Evolutionary conservation across 2,888 invertebrate genomes (phyloP).

Genomic region (Eupeodes luniger): DNA sequence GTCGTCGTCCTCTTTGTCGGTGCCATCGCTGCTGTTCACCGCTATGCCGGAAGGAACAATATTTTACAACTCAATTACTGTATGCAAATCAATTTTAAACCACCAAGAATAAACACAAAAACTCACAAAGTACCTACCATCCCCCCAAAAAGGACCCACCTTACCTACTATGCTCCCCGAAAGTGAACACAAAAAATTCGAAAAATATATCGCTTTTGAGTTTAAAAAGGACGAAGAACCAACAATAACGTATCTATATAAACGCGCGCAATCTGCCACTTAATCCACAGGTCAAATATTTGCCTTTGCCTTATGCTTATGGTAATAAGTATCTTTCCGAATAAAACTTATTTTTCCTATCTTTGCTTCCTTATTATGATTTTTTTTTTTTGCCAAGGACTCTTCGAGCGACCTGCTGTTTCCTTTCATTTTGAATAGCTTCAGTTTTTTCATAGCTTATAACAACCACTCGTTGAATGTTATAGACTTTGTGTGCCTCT

Average conservation of each 20-base stretch:
- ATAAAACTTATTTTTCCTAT: constrained; percentile 22
- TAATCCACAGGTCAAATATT: constrained; percentile 71
- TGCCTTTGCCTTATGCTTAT: constrained; percentile 65
- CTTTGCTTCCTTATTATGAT: background rate
- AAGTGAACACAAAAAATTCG: background rate
- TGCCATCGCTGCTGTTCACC: too few species aligned
- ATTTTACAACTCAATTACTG: constrained; percentile 36
- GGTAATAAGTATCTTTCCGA: constrained; percentile 67
- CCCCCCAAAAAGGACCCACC: background rate
- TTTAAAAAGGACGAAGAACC: background rate
- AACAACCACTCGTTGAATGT: constrained; percentile 40
- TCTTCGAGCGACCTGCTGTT: background rate
- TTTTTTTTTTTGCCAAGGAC: background rate
- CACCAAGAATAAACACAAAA: background rate
- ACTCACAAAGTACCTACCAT: background rate
- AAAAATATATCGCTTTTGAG: background rate
- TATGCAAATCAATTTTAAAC: constrained; percentile 41
- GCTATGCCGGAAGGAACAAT: background rate
- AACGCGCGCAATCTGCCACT: constrained; percentile 59
- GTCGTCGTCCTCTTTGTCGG: background rate
- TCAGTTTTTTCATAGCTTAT: background rate
- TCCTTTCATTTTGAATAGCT: constrained; percentile 36
- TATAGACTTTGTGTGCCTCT: background rate
- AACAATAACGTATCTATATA: constrained; percentile 1
- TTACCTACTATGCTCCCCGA: background rate